Conservation (phyloP, 53 echinoderm and acorn worm species). For the Henricia sp. region DNA sequence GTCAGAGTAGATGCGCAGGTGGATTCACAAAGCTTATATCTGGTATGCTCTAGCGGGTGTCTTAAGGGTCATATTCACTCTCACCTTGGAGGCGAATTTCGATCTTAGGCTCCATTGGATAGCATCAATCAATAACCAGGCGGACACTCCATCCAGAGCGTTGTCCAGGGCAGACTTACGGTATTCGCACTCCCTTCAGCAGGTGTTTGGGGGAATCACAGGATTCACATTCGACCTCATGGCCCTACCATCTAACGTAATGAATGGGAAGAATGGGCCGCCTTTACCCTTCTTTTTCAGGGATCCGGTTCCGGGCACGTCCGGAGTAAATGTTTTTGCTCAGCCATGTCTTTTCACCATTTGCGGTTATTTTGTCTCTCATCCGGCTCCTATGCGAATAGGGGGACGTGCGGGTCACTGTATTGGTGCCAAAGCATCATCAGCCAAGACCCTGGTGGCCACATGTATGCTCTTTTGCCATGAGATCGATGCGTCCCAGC, state of each 20-base stretch:
- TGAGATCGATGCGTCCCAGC: background rate
- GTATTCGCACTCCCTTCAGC: background rate
- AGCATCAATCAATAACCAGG: background rate
- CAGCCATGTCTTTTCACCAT: background rate
- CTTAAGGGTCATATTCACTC: too few species aligned
- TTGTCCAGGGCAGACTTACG: background rate
- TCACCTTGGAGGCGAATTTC: too few species aligned
- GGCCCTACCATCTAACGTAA: background rate
- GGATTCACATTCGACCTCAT: background rate
- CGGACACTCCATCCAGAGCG: background rate
- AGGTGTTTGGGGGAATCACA: background rate
- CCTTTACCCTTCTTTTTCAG: background rate
- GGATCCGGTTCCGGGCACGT: background rate
- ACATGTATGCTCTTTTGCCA: background rate
- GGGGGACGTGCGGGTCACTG: conserved; percentile 1
- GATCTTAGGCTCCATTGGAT: background rate
- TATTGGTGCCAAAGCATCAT: conserved; percentile 14
- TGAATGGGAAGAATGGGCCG: background rate
- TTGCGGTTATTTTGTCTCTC: background rate
- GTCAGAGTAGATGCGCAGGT: conserved; percentile 37
- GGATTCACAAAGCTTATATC: background rate
- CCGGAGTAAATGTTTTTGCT: conserved; percentile 5
- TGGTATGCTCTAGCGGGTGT: conserved; percentile 1
- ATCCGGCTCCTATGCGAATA: conserved; percentile 4
- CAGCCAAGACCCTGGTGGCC: conserved; percentile 39